Base-by-base conservation (phyloP, 35 echinoderm and acorn worm species). In the Strongylocentrotus purpuratus region DNA sequence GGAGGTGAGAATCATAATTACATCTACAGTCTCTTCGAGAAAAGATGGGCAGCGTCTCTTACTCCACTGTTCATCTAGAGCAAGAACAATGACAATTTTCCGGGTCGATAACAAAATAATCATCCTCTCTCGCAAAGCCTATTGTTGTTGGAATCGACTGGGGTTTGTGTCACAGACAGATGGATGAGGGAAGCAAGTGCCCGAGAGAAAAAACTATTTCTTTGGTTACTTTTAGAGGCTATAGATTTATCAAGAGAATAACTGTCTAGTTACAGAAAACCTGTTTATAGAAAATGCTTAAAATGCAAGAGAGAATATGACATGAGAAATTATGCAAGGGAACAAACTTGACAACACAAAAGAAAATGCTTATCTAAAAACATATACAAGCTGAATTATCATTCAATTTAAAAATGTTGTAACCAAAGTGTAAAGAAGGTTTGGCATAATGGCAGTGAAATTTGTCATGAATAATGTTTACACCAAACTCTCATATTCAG, bases 1-100 rank as follows among this genome's bases (percentile, higher is more conserved):
- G 65, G 65, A 78, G 65, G 65, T 78, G 65, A 78, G 65, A 78
- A 78, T 78, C 65, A 78, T 78, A 78, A 78, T 78, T 78, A 78
- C 65, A 78, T 78, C 65, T 78, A 78, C 28, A n/a, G 15, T 78
- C 65, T n/a, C 65, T 41, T 41, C 20, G 22, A 78, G 65, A 78
- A 78, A 78, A 78, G 65, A 78, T 78, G 65, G 65, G 65, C 65
- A 78, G 7, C 65, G 65, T 78, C 65, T 78, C 65, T 78, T 78
- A n/a, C 65, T 78, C 28, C 28, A 78, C 65, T 78, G 15, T 55
- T 28, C 25, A 78, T 7, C 15, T 78, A 22, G 22, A 78, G 65
- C 22, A 78, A 18, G 65, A 78, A 78, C 65, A 78, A n/a, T 78
- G 20, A 78, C 65, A n/a, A 78, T 78, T 78, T 78, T 78, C 25